Base-by-base conservation (phyloP, 2,888 invertebrate species). In the Macrosiphum euphorbiae region DNA sequence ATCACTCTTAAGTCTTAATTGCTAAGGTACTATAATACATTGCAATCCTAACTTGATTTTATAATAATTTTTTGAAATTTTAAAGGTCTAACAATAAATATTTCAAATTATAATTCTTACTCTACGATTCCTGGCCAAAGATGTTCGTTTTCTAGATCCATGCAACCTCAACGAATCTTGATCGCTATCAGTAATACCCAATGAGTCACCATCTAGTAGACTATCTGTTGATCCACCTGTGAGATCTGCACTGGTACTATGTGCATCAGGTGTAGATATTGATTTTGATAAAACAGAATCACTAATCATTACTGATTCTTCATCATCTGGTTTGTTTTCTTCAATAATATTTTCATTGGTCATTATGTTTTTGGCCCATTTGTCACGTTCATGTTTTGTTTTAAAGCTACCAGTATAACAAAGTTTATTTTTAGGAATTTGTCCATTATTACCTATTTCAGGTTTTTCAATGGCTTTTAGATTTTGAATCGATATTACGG, bases 331-430 rank as follows among this genome's bases (percentile, higher is more conserved):
- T 94, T 94, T 94, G 28, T 3, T 85, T 90, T 94, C 94, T 90
- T 94, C 94, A 94, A 90, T 87, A 94, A 86, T 90, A 86, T 94
- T 90, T 35, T 90, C 90, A 90, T 94, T 94, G 3, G 86, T 94
- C 90, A 94, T 90, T 13, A 94, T 94, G 26, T 94, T 95, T 94
- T 95, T 95, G 35, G 95, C 95, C 95, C 94, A 95, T 94, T 94
- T 95, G 5, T 95, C 95, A 58, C 95, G 94, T 92, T 95, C 95
- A 92, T 95, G 95, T 78, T 95, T 95, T 16, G 95, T 95, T 94
- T 95, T 95, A 89, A 95, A 95, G 91, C 95, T 95, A n/a, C 95
- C 95, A 61, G 95, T 94, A 90, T 95, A 95, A 84, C 95, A 94
- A 58, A 95, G 94, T 90, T 94, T 94, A 86, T 94, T 95, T 92